Conservation (phyloP, 2,888 invertebrate species). For the Coronaproctus castanopsis region DNA sequence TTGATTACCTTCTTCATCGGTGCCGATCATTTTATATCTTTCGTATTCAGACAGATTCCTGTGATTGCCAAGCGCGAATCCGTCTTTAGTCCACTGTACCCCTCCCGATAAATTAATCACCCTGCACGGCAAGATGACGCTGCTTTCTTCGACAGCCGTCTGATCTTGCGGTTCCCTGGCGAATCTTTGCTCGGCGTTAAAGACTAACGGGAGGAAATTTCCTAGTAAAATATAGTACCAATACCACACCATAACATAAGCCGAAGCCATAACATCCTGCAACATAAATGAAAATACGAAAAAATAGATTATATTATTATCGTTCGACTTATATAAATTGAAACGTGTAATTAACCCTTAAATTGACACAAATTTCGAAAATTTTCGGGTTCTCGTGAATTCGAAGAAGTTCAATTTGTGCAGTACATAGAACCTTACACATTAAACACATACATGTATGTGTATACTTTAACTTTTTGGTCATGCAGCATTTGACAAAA, state of each 20-base stretch:
- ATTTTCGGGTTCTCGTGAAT: no score
- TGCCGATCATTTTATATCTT: constrained; percentile 88
- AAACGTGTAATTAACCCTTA: no score
- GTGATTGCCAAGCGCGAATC: constrained; percentile 82
- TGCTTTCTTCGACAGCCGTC: constrained; percentile 70
- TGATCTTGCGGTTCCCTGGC: constrained; percentile 80
- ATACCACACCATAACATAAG: constrained; percentile 1
- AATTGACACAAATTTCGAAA: no score
- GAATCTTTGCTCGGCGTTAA: constrained; percentile 48
- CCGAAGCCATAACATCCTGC: constrained; percentile 6
- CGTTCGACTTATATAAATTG: no score
- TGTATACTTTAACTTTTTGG: no score
- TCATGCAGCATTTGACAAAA: no score
- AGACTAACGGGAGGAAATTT: constrained; percentile 18
- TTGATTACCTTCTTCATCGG: constrained; percentile 82
- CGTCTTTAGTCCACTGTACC: constrained; percentile 93
- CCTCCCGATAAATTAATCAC: constrained; percentile 73
- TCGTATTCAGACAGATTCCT: constrained; percentile 78
- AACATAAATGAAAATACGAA: background rate
- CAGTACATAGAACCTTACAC: no score
- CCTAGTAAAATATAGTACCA: constrained; percentile 8
- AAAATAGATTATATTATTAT: no score
- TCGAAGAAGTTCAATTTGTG: no score
- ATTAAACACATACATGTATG: no score
- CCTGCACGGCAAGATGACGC: constrained; percentile 72